A percentile compares a stretch with the other conserved stretches of the same genome.
phyloP scores from a whole-genome alignment of 1,140 invertebrate species.

The Drosophila funebris region DNA sequence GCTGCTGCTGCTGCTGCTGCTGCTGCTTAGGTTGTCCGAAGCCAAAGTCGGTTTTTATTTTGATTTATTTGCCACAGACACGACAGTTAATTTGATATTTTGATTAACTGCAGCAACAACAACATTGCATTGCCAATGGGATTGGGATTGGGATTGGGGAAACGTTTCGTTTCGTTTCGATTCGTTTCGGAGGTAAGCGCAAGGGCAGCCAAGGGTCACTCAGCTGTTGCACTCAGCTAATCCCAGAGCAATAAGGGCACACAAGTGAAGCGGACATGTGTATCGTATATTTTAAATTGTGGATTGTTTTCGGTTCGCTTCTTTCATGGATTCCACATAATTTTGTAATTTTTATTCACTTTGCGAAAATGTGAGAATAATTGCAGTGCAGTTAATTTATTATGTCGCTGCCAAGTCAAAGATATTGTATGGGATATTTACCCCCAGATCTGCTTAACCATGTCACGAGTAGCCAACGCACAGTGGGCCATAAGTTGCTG shows the following conservation, averaged over 20 bases:
- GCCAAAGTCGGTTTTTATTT: conserved; percentile 63
- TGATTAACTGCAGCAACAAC: conserved; percentile 76
- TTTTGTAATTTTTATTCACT: conserved; percentile 76
- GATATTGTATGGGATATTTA: conserved; percentile 48
- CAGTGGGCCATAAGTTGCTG: not conserved
- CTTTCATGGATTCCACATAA: conserved; percentile 50
- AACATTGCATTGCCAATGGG: not conserved
- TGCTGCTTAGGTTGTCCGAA: conserved; percentile 23
- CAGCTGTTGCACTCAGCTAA: conserved; percentile 40
- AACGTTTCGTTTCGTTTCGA: conserved; percentile 2
- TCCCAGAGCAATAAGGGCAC: not conserved
- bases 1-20: too few relatives aligned
- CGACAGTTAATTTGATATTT: conserved; percentile 83
- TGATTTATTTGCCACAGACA: conserved; percentile 83
- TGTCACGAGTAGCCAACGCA: conserved; percentile 5
- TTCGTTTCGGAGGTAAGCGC: not conserved
- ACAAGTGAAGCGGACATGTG: not conserved
- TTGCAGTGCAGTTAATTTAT: conserved; percentile 79
- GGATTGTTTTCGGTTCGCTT: conserved; percentile 18
- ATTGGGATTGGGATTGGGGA: not conserved
- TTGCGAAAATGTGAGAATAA: conserved; percentile 78
- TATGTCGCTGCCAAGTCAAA: conserved; percentile 69
- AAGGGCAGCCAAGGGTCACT: conserved; percentile 46
- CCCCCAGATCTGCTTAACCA: conserved; percentile 25
- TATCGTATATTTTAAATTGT: not conserved